Base-by-base conservation (phyloP, 35 echinoderm and acorn worm species). In the Amphiura filiformis region DNA sequence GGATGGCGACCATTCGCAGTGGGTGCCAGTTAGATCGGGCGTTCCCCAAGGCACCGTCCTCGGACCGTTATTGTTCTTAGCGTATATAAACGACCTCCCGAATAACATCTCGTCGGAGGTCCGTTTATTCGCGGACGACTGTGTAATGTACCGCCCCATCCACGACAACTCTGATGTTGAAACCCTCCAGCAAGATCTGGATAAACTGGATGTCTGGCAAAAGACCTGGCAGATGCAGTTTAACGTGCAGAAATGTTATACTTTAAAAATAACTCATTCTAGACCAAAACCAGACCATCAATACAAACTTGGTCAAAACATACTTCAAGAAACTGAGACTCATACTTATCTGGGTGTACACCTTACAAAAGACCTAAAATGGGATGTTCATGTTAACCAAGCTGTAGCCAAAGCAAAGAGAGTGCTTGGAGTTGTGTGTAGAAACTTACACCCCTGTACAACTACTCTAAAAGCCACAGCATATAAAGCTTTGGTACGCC, bases 11-110 rank as follows among this genome's bases (percentile, higher is more conserved):
- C 17, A 77, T 20, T 91, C 89, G 39, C 26, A 40, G 30, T 39
- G 28, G 32, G 70, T 52, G 4, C 35, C 47, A 36, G 64, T 94
- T 33, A 37, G 18, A 22, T 91, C 84, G 22, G 88, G 88, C 18
- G 93, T 94, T 13, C 89, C 88, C 13, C 88, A 94, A 65, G 93
- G 93, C 26, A n/a, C 82, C 93, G 35, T 88, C 56, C 82, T 17
- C 61, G 88, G n/a, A 52, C 88, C 34, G 33, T 87, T 38, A 26
- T 94, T n/a, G 83, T 91, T 94, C 49, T 56, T 91, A 31, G 15
- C 31, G 13, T 91, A 86, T 33, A 84, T 94, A 23, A 87, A 90
- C 65, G 84, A 94, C 76, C 56, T 95, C 20, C 88, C 88, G 3
- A 26, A 17, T 23, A 23, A 31, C 34, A 35, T 91, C 80, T 42